These are phyloP conservation scores for Thymelicus lineola DNA, from an alignment of 2,888 invertebrate genomes.

Conservation along the genomic window DNA sequence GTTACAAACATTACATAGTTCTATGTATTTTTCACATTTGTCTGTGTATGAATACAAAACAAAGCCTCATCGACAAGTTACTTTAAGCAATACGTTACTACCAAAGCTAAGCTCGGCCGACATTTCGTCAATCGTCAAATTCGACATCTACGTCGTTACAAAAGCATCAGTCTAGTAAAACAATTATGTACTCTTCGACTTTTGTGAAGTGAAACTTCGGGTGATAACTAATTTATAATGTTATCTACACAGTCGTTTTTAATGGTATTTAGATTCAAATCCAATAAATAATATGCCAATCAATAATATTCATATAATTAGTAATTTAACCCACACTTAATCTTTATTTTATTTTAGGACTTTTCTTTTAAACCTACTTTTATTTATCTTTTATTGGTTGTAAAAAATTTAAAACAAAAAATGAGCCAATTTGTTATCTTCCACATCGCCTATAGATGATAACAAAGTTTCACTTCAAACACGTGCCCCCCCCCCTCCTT, in stretches of 20 bases:
- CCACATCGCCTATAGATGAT: not conserved
- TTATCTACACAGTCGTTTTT: not conserved
- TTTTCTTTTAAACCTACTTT: too few relatives aligned
- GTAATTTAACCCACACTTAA: too few relatives aligned
- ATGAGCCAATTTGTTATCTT: too few relatives aligned
- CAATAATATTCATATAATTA: too few relatives aligned
- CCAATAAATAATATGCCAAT: too few relatives aligned
- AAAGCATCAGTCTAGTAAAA: conserved; percentile 5
- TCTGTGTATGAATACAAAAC: not conserved
- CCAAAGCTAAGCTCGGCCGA: conserved; percentile 20
- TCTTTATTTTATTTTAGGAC: too few relatives aligned
- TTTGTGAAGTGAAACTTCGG: conserved; percentile 25
- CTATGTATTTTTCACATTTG: not conserved
- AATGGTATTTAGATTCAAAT: too few relatives aligned
- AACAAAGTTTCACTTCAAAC: conserved; percentile 19
- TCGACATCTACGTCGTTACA: not conserved
- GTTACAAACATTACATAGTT: not conserved
- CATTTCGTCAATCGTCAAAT: not conserved
- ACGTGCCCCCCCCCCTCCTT: not conserved
- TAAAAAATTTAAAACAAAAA: too few relatives aligned
- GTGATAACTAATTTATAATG: not conserved
- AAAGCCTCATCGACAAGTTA: conserved; percentile 1
- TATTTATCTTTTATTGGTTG: too few relatives aligned
- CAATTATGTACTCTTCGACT: not conserved
- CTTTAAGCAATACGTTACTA: conserved; percentile 14